A percentile compares a stretch with the other conserved stretches of the same genome.
These are phyloP conservation scores for Hypsopygia costalis DNA, from an alignment of 2,888 invertebrate species.

Conservation along the genomic window DNA sequence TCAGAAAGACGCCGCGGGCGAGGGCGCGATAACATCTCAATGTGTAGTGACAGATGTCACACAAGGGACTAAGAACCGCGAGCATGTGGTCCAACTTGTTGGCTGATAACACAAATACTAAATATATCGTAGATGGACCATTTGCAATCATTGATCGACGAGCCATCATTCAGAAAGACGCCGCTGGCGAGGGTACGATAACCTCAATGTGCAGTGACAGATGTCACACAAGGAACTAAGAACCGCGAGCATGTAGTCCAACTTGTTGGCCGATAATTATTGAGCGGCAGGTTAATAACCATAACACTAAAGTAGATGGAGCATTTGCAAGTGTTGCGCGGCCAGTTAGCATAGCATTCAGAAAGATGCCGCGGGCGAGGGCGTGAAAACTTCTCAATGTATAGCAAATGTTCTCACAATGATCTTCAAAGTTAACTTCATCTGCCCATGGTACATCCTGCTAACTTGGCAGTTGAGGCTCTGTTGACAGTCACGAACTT, in stretches of 20 bases:
- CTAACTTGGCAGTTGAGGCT: too few relatives aligned
- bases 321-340: slow-evolving; percentile 54
- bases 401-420: slow-evolving; percentile 35
- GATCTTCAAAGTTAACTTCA: too few relatives aligned
- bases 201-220: slow-evolving; percentile 45
- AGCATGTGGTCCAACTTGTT: slow-evolving; percentile 7
- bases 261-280: too few relatives aligned
- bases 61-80: slow-evolving; percentile 12
- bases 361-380: slow-evolving; percentile 71
- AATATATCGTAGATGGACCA: slow-evolving; percentile 41
- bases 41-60: slow-evolving; percentile 35
- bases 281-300: too few relatives aligned
- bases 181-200: slow-evolving; percentile 69
- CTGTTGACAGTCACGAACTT: too few relatives aligned
- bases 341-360: slow-evolving; percentile 77
- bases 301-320: slow-evolving; percentile 35
- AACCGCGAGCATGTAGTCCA: slow-evolving; percentile 9
- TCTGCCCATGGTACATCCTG: too few relatives aligned
- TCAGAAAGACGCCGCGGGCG: slow-evolving; percentile 75
- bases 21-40: slow-evolving; percentile 65
- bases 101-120: too few relatives aligned
- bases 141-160: slow-evolving; percentile 56
- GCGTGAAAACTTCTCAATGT: slow-evolving; percentile 64
- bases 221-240: slow-evolving; percentile 18
- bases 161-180: slow-evolving; percentile 77